Base-by-base conservation (phyloP, 2,888 invertebrate species). In the Dinocampus coccinellae region DNA sequence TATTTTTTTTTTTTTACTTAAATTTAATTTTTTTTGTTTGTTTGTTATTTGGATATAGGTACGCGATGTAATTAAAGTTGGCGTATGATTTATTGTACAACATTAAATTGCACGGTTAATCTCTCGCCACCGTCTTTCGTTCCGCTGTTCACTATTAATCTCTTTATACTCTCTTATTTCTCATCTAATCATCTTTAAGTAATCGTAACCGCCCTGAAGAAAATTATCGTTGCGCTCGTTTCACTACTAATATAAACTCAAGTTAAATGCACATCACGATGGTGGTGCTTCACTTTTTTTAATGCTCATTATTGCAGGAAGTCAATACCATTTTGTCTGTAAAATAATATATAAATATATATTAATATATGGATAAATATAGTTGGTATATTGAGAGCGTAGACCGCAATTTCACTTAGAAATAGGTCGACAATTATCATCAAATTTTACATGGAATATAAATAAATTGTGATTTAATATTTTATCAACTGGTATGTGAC, bases 381-480 rank as follows among this genome's bases (percentile, higher is more conserved):
- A 47, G 16, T 16, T 7, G n/a, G 42, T 60, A 66, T n/a, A 70
- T 72, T 26, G 65, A 68, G 58, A 63, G 58, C 63, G 63, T 64
- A 63, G 29, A 74, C 70, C 62, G 73, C 72, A 75, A 74, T 76
- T 75, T 76, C 73, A 74, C 72, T 61, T 47, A 42, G 42, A 75
- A 77, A 71, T 73, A 70, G 73, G 74, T 74, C 71, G 75, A 70
- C 73, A 76, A n/a, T 74, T 67, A 76, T 74, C 55, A 76, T 76
- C 71, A 69, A 71, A 74, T 63, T n/a, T 29, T 61, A 65, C 69
- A 60, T 69, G 55, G n/a, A 55, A 55, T 55, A 57, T 57, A 71
- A 67, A 68, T 73, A 73, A 69, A 73, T 58, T 65, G 61, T 69
- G 71, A 74, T 74, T 76, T 73, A 68, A 75, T 75, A 70, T 74